Percentiles rank a stretch among this genome's conserved stretches.
Evolutionary conservation across 2,797 vertebrate genomes (phyloP).

Genomic region (Eulemur rubriventer): DNA sequence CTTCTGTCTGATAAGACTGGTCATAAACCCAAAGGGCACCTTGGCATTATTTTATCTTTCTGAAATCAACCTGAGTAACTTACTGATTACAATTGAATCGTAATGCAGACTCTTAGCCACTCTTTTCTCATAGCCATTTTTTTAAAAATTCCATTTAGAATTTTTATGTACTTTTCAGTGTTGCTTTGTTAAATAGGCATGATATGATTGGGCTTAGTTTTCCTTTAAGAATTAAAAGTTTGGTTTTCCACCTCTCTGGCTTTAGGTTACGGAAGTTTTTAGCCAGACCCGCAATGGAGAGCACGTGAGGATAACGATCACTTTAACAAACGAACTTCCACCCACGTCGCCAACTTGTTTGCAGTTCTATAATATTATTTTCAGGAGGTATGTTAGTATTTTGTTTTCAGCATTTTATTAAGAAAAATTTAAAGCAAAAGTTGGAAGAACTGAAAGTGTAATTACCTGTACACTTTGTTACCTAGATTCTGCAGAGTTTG

Average conservation of each 20-base stretch:
- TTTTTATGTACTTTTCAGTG: neutral
- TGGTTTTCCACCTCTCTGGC: neutral
- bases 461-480: neutral
- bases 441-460: neutral
- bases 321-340: slow-evolving; percentile 93
- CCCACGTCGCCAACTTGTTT: slow-evolving; percentile 95
- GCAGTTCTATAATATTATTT: slow-evolving; percentile 97
- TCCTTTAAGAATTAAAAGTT: neutral
- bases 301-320: slow-evolving; percentile 92
- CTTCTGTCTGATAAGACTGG: neutral
- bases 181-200: neutral
- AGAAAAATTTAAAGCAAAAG: neutral
- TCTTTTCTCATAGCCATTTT: neutral
- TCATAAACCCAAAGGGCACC: neutral
- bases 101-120: too few relatives aligned
- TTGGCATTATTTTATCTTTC: neutral
- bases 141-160: neutral
- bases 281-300: slow-evolving; percentile 92
- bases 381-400: slow-evolving; percentile 88
- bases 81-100: accelerated
- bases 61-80: neutral
- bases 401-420: neutral
- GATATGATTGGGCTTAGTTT: neutral
- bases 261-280: slow-evolving; percentile 91
- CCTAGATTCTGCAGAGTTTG: neutral